phyloP scores from a whole-genome alignment of 2,797 vertebrate species.

The Myotis vivesi region DNA sequence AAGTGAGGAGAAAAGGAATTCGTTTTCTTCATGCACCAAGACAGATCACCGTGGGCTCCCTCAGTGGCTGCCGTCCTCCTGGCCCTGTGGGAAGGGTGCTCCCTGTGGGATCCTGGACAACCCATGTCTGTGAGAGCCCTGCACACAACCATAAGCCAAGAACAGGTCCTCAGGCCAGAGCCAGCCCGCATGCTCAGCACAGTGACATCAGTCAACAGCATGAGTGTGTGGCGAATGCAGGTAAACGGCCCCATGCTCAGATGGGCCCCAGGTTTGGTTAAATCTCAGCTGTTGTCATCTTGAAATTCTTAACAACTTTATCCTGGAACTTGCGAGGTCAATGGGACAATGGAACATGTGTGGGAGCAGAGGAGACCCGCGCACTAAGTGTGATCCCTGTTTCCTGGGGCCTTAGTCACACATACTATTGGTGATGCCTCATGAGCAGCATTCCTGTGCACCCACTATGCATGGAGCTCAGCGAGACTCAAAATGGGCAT shows the following conservation, averaged over 20 bases:
- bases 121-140: background rate
- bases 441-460: fast-evolving
- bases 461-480: background rate
- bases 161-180: background rate
- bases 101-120: background rate
- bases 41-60: background rate
- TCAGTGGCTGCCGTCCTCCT: background rate
- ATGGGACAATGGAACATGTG: background rate
- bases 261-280: background rate
- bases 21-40: background rate
- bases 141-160: background rate
- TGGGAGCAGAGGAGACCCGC: background rate
- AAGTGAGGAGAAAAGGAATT: background rate
- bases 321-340: background rate
- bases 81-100: background rate
- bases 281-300: background rate
- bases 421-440: background rate
- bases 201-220: too few species aligned
- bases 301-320: background rate
- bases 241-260: background rate
- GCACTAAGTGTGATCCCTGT: fast-evolving
- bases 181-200: background rate
- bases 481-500: background rate
- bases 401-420: background rate
- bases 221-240: fast-evolving